A percentile compares a stretch with the other conserved stretches of the same genome.
Evolutionary conservation across 1,140 invertebrate species (phyloP).

Genomic region (Zophobas atratus): DNA sequence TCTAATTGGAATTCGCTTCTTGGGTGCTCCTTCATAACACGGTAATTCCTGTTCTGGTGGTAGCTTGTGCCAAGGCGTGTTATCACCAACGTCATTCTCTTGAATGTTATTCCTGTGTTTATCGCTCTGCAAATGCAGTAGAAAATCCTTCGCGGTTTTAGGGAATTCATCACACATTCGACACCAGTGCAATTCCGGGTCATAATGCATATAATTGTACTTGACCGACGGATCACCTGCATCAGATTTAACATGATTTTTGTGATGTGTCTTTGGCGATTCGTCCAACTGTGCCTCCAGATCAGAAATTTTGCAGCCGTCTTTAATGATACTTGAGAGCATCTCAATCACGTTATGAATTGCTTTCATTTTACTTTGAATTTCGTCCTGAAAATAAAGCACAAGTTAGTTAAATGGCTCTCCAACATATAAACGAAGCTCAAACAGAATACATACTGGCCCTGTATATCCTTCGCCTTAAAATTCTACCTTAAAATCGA

Average conservation of each 20-base stretch:
- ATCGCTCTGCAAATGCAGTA: conserved; percentile 85
- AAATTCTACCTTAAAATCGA: conserved; percentile 53
- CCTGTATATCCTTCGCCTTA: conserved; percentile 43
- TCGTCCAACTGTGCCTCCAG: conserved; percentile 56
- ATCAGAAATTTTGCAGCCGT: conserved; percentile 60
- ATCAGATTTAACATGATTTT: conserved; percentile 53
- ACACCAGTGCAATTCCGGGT: conserved; percentile 92
- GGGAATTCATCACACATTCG: conserved; percentile 88
- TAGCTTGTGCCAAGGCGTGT: conserved; percentile 83
- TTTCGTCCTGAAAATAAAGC: conserved; percentile 77
- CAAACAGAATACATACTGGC: conserved; percentile 57
- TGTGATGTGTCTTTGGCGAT: conserved; percentile 58
- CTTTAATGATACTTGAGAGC: conserved; percentile 84
- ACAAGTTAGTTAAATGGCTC: conserved; percentile 9
- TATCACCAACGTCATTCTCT: conserved; percentile 76
- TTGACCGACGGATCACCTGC: conserved; percentile 59
- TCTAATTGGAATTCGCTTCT: conserved; percentile 85
- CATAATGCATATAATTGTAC: conserved; percentile 87
- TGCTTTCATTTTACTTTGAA: conserved; percentile 86
- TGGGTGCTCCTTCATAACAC: conserved; percentile 77
- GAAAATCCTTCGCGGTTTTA: conserved; percentile 86
- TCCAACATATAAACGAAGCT: conserved; percentile 24
- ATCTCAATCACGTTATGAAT: conserved; percentile 89
- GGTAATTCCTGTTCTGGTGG: conserved; percentile 76
- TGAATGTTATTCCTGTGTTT: conserved; percentile 78